phyloP scores from a whole-genome alignment of 2,888 invertebrate species.

The Epirrhoe alternata region DNA sequence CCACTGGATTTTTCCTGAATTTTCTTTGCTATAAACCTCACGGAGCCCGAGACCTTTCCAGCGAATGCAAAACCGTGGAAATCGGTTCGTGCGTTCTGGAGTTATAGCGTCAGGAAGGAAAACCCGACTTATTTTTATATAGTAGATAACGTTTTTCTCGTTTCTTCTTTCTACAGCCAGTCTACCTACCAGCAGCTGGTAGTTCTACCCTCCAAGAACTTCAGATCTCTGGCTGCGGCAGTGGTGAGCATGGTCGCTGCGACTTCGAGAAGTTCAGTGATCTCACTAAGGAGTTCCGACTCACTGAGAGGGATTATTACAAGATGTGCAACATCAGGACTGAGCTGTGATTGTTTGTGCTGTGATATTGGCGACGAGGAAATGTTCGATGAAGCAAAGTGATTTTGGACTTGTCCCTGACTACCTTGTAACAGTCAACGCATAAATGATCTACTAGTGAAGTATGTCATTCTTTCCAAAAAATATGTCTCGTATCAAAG shows the following conservation, averaged over 20 bases:
- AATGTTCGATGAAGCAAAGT: neutral
- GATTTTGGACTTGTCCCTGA: neutral
- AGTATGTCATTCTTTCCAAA: neutral
- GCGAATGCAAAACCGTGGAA: too few relatives aligned
- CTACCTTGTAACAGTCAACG: neutral
- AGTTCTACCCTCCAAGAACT: constrained; percentile 55
- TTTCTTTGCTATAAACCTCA: too few relatives aligned
- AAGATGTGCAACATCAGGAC: constrained; percentile 61
- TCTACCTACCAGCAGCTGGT: constrained; percentile 71
- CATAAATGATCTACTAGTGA: neutral
- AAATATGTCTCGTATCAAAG: neutral
- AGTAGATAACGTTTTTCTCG: neutral
- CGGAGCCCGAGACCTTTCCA: too few relatives aligned
- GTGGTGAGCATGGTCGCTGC: constrained; percentile 53
- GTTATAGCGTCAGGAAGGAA: too few relatives aligned
- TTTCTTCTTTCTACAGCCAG: constrained; percentile 58
- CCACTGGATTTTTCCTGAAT: too few relatives aligned
- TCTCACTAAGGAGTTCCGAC: constrained; percentile 54
- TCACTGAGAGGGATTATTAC: constrained; percentile 68
- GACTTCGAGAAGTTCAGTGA: constrained; percentile 60
- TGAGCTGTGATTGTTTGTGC: constrained; percentile 46
- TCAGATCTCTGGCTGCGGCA: constrained; percentile 58
- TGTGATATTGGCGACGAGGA: neutral
- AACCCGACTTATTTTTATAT: too few relatives aligned
- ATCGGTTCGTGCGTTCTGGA: too few relatives aligned